Base-by-base conservation (phyloP, 2,113 vertebrate genomes). In the Cinclus cinclus region DNA sequence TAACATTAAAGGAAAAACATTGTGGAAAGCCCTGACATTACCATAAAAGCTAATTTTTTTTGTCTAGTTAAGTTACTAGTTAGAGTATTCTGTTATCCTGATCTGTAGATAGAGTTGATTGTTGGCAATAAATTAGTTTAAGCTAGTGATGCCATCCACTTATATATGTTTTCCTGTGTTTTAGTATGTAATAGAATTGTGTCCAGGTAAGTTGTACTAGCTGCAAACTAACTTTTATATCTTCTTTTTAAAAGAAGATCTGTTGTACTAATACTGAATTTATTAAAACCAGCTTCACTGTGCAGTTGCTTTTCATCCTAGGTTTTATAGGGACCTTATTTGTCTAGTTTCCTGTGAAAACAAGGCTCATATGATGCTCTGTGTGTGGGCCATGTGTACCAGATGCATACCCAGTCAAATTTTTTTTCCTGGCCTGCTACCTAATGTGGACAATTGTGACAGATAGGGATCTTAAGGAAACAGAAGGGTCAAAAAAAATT, bases 361-460 rank as follows among this genome's bases (percentile, higher is more conserved):
- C 33, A 79, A 37, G 41, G 70, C 22, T 84, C 15, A 18, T 0
- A 1, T 46, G 44, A 20, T 74, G 13, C 24, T 52, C 3, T 52
- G 18, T 87, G 33, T 0, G 0, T 33, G 65, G 47, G 56, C 69
- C 3, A 2, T 13, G 6, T 69, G 17, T 28, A 21, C 71, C 22
- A 5, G 7, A 16, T 80, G 30, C 10, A 28, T 53, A 15, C 58
- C 52, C 49, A 39, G 42, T 31, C 37, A 18, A 1, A 2, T 27
- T 55, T 53, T 37, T 81, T 64, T 71, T 37, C 35, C 23, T 42
- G 49, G 31, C 63, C 9, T 35, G 15, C 33, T 87, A 35, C 39
- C 56, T 62, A 4, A 5, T 20, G 12, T 58, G 81, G 42, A 44
- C 56, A 49, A 4, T 59, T 78, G 35, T 64, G 82, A 52, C 30